These are phyloP conservation scores for Troilus luridus DNA, from an alignment of 2,888 invertebrate species.

Conservation along the genomic window DNA sequence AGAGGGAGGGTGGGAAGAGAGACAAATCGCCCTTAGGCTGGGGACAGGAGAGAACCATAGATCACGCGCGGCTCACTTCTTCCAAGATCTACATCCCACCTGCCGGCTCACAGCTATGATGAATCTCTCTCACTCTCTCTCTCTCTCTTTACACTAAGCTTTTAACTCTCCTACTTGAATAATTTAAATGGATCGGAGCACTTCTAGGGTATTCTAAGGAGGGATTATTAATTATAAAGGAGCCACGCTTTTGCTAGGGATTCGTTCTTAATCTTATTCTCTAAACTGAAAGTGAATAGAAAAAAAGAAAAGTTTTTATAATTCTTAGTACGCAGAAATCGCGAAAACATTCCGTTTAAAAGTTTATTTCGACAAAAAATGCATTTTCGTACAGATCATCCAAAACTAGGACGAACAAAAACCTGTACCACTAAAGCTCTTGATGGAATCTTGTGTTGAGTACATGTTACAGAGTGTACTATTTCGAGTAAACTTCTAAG, in stretches of 20 bases:
- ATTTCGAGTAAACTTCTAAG: no score
- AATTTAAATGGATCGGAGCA: background rate
- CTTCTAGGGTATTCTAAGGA: background rate
- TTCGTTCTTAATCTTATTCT: background rate
- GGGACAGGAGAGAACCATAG: background rate
- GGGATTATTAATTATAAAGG: background rate
- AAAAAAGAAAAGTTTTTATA: background rate
- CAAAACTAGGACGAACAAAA: no score
- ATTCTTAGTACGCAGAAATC: no score
- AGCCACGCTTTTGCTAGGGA: background rate
- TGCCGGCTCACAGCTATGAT: background rate
- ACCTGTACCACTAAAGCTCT: no score
- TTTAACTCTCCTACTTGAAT: conserved; percentile 18
- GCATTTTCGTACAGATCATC: no score
- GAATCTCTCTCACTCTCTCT: background rate
- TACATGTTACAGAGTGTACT: no score
- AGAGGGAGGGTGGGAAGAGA: background rate
- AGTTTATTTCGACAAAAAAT: no score
- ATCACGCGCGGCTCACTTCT: background rate
- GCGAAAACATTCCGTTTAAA: no score
- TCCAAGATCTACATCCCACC: background rate
- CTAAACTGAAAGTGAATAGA: background rate
- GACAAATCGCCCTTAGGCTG: background rate
- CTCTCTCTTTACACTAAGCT: background rate
- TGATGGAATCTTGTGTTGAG: no score